Conservation (phyloP, 2,797 vertebrate genomes). For the Mormyrus proboscirostris region DNA sequence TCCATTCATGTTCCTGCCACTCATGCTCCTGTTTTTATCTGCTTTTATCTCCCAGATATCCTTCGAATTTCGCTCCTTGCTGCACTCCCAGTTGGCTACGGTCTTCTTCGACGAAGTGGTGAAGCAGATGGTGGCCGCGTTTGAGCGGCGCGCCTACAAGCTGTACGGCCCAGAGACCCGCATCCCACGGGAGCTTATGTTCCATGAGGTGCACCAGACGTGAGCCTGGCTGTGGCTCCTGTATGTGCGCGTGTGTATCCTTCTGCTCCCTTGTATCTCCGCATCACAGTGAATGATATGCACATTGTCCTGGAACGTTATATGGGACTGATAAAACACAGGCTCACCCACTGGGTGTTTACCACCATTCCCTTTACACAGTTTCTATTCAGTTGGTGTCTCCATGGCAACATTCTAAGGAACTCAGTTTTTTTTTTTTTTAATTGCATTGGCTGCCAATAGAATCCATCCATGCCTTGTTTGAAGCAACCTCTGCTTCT, state of each 20-base stretch:
- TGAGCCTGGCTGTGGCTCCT: slow-evolving; percentile 50
- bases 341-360: neutral
- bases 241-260: neutral
- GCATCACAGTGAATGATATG: neutral
- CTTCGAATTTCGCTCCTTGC: slow-evolving; percentile 89
- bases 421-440: slow-evolving; percentile 29
- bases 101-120: slow-evolving; percentile 95
- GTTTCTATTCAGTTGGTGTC: slow-evolving; percentile 32
- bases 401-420: slow-evolving; percentile 36
- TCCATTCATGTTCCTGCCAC: neutral
- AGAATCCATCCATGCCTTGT: neutral
- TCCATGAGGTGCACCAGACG: slow-evolving; percentile 86
- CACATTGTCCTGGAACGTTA: slow-evolving; percentile 10
- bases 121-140: slow-evolving; percentile 88
- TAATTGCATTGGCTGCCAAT: neutral
- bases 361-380: slow-evolving; percentile 20
- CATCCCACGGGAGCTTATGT: slow-evolving; percentile 87
- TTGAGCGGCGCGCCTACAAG: slow-evolving; percentile 77
- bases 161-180: slow-evolving; percentile 81
- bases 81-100: slow-evolving; percentile 87
- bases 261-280: neutral
- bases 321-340: slow-evolving; percentile 3
- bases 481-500: neutral
- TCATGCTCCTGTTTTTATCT: neutral
- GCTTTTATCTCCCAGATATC: slow-evolving; percentile 75